Evolutionary conservation across 2,888 invertebrate species (phyloP).

Genomic region (Drosophila paramelanica): DNA sequence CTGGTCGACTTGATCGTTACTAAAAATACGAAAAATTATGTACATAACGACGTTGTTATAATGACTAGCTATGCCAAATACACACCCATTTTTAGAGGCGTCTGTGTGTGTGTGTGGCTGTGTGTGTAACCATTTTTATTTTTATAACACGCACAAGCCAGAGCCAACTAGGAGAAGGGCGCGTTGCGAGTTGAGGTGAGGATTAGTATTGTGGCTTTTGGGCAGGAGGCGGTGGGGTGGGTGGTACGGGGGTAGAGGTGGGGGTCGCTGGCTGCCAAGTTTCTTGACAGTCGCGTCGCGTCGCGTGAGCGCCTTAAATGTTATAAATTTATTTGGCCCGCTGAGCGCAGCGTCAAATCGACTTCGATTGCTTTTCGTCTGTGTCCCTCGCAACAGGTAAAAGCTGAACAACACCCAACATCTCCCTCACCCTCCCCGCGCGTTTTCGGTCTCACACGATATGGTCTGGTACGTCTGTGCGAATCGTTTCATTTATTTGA

Average conservation of each 20-base stretch:
- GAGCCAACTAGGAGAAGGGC: background rate
- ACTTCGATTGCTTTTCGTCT: conserved; percentile 72
- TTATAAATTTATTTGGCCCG: conserved; percentile 75
- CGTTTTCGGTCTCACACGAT: background rate
- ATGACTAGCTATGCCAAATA: conserved; percentile 66
- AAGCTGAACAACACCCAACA: background rate
- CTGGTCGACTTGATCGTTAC: conserved; percentile 41
- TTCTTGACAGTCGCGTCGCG: conserved; percentile 39
- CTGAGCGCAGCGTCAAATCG: conserved; percentile 61
- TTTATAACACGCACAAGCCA: conserved; percentile 60
- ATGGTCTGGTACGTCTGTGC: conserved; percentile 16
- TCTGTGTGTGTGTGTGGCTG: conserved; percentile 6
- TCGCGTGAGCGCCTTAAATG: conserved; percentile 77
- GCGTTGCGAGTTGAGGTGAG: conserved; percentile 5
- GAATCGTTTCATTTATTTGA: conserved; percentile 60
- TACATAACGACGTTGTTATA: conserved; percentile 64
- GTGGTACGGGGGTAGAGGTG: too few relatives aligned
- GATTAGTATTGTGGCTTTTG: conserved; percentile 40
- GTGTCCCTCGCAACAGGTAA: conserved; percentile 62
- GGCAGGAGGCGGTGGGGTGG: background rate
- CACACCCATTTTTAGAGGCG: conserved; percentile 32
- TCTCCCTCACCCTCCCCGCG: background rate
- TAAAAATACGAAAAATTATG: conserved; percentile 61
- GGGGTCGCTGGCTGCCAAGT: conserved; percentile 8
- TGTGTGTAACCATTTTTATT: conserved; percentile 65